These are phyloP conservation scores for Hymenochirus boettgeri DNA, from an alignment of 2,113 vertebrate genomes.

Conservation along the genomic window DNA sequence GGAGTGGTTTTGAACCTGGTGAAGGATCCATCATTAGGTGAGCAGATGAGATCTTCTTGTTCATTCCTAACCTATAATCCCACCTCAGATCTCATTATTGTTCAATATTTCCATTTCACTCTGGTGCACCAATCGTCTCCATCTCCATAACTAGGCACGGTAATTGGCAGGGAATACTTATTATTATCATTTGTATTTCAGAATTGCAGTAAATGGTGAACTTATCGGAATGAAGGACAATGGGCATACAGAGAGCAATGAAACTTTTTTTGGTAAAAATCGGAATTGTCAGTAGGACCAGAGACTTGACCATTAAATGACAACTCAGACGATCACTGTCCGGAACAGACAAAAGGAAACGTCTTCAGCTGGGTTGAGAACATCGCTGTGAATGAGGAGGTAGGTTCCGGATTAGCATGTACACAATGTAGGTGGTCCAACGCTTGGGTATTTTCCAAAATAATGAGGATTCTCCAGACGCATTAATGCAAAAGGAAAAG, in stretches of 20 bases:
- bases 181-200: no score
- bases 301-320: conserved; percentile 74
- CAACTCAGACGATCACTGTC: conserved; percentile 68
- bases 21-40: conserved; percentile 77
- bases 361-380: conserved; percentile 75
- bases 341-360: conserved; percentile 57
- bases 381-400: conserved; percentile 57
- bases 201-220: conserved; percentile 84
- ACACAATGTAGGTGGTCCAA: no score
- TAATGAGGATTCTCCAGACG: no score
- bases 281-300: conserved; percentile 74
- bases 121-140: no score
- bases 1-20: conserved; percentile 83
- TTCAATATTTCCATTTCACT: no score
- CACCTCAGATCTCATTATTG: no score
- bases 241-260: conserved; percentile 54
- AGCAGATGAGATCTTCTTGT: conserved; percentile 13
- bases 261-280: conserved; percentile 83
- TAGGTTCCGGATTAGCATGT: no score
- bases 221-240: conserved; percentile 75
- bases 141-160: no score
- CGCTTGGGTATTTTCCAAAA: no score
- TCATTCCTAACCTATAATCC: no score
- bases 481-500: no score
- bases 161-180: no score